A percentile compares a stretch with the other conserved stretches of the same genome.
phyloP scores from a whole-genome alignment of 2,113 vertebrate species.

The Odobenus rosmarus region DNA sequence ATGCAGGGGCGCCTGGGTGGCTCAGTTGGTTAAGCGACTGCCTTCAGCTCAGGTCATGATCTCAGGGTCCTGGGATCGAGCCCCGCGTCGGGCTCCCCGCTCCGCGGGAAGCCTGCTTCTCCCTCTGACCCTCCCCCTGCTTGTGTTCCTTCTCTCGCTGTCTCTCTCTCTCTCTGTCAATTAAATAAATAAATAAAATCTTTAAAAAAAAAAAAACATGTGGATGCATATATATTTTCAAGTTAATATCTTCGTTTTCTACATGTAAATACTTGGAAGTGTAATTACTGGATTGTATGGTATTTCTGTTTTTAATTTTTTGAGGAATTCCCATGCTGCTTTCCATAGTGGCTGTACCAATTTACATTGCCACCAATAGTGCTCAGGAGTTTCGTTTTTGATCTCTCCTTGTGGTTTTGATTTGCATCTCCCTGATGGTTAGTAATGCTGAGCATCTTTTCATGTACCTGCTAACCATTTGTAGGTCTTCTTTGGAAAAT shows the following conservation, averaged over 20 bases:
- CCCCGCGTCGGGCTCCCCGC: no score
- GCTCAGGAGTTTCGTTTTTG: neutral
- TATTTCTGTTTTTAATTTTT: neutral
- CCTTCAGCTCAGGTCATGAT: no score
- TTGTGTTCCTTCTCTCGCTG: no score
- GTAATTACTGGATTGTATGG: neutral
- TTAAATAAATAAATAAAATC: no score
- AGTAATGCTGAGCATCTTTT: neutral
- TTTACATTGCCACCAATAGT: neutral
- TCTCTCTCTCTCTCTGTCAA: no score
- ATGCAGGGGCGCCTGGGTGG: no score
- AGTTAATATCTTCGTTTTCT: neutral
- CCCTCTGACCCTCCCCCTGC: no score
- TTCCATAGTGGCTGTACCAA: neutral
- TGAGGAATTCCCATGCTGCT: neutral
- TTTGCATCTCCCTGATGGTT: neutral
- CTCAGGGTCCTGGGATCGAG: no score
- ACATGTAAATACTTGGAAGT: neutral
- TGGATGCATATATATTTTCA: neutral
- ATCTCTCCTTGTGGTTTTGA: neutral
- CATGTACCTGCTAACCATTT: neutral
- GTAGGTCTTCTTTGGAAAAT: neutral
- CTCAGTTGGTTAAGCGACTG: no score
- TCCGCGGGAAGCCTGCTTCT: no score
- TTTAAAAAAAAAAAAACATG: no score